phyloP scores from a whole-genome alignment of 2,797 vertebrate species.

The Lates japonicus region DNA sequence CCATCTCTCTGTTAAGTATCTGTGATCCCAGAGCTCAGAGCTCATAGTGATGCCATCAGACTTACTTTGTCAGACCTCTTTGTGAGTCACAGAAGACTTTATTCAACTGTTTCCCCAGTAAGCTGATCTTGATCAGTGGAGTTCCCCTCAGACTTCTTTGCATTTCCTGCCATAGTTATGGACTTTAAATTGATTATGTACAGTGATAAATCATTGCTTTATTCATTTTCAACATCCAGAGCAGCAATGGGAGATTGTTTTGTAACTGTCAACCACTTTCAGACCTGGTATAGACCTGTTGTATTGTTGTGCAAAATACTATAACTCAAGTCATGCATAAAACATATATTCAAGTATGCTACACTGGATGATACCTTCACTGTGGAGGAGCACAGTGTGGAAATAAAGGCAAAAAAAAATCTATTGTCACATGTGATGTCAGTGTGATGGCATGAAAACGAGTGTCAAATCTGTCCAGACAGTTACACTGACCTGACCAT shows the following conservation, averaged over 20 bases:
- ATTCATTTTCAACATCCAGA: background rate
- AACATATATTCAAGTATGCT: constrained; percentile 9
- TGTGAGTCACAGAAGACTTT: background rate
- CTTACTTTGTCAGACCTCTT: background rate
- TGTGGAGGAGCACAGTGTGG: constrained; percentile 28
- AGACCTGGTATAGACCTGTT: background rate
- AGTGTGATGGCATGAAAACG: constrained; percentile 53
- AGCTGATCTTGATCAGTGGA: constrained; percentile 20
- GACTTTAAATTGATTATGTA: constrained; percentile 33
- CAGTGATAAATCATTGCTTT: constrained; percentile 21
- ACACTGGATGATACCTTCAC: background rate
- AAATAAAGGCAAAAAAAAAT: background rate
- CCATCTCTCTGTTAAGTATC: background rate
- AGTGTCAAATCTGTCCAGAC: constrained; percentile 50
- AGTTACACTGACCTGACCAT: constrained; percentile 41
- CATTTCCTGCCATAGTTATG: constrained; percentile 10
- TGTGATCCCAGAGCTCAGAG: background rate
- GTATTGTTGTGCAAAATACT: constrained; percentile 37
- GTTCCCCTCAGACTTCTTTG: constrained; percentile 33
- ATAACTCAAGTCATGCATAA: constrained; percentile 22
- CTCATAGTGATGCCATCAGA: background rate
- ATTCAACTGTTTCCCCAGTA: background rate
- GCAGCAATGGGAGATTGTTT: background rate
- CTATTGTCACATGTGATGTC: constrained; percentile 56
- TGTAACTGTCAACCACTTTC: constrained; percentile 8